Percentiles rank a stretch among this genome's conserved stretches.
Conservation (phyloP, 2,888 invertebrate species). For the Exocentrus adspersus region DNA sequence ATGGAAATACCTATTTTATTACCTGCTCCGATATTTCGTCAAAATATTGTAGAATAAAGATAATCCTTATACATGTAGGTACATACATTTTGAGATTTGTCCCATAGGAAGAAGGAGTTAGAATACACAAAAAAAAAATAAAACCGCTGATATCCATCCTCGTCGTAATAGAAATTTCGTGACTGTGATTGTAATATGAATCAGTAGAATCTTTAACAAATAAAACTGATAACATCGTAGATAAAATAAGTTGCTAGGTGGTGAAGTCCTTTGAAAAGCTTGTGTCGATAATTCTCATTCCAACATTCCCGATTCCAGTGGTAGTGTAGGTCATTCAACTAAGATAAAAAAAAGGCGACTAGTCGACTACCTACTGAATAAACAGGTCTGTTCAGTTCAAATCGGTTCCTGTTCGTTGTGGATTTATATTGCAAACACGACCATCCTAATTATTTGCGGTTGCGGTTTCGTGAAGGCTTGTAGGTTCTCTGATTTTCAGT, state of each 20-base stretch:
- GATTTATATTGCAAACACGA: not conserved
- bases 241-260: constrained; percentile 11
- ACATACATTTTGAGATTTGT: too few relatives aligned
- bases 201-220: not conserved
- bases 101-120: too few relatives aligned
- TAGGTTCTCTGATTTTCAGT: not conserved
- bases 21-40: too few relatives aligned
- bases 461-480: constrained; percentile 4
- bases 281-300: constrained; percentile 11
- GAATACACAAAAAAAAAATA: too few relatives aligned
- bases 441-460: too few relatives aligned
- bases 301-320: not conserved
- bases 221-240: not conserved
- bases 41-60: too few relatives aligned
- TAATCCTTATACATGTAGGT: too few relatives aligned
- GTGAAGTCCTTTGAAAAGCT: not conserved
- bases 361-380: not conserved
- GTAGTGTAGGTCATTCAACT: constrained; percentile 30
- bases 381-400: constrained; percentile 25
- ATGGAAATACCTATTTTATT: too few relatives aligned
- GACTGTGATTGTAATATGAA: not conserved
- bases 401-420: not conserved
- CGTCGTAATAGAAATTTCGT: too few relatives aligned
- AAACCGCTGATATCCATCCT: too few relatives aligned
- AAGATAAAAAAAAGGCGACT: constrained; percentile 28